Conservation (phyloP, 2,888 invertebrate genomes). For the Acanthococcus lagerstroemiae region DNA sequence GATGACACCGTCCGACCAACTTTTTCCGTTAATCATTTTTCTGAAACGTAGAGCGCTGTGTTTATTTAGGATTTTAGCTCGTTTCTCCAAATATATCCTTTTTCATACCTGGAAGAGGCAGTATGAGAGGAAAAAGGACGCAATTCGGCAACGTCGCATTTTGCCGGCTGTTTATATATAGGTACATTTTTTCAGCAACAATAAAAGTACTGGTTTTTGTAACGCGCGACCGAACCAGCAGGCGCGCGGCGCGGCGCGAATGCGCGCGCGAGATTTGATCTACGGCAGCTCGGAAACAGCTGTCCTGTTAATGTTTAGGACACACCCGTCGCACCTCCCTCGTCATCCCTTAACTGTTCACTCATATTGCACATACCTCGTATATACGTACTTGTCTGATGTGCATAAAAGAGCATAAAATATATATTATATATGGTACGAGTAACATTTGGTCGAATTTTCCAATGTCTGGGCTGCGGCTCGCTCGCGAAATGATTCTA, state of each 20-base stretch:
- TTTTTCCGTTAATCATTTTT: background rate
- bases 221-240: conserved; percentile 2
- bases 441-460: conserved; percentile 20
- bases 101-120: conserved; percentile 13
- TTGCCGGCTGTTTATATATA: conserved; percentile 28
- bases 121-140: too few relatives aligned
- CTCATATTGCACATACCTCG: conserved; percentile 21
- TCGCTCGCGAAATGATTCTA: background rate
- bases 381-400: background rate
- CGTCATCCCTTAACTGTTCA: conserved; percentile 21
- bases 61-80: background rate
- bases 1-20: too few relatives aligned
- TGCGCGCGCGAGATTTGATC: conserved; percentile 22
- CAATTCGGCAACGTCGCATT: conserved; percentile 21
- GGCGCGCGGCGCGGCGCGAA: background rate
- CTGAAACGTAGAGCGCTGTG: background rate
- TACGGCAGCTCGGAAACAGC: conserved; percentile 26
- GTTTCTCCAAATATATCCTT: background rate
- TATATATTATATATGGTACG: background rate
- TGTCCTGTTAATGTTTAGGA: conserved; percentile 29
- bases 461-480: background rate
- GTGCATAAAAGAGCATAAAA: conserved; percentile 18
- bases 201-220: conserved; percentile 28
- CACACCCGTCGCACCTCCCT: conserved; percentile 20
- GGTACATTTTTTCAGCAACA: conserved; percentile 28